These are phyloP conservation scores for Cebidichthys violaceus DNA, from an alignment of 2,113 vertebrate genomes.

Conservation along the genomic window DNA sequence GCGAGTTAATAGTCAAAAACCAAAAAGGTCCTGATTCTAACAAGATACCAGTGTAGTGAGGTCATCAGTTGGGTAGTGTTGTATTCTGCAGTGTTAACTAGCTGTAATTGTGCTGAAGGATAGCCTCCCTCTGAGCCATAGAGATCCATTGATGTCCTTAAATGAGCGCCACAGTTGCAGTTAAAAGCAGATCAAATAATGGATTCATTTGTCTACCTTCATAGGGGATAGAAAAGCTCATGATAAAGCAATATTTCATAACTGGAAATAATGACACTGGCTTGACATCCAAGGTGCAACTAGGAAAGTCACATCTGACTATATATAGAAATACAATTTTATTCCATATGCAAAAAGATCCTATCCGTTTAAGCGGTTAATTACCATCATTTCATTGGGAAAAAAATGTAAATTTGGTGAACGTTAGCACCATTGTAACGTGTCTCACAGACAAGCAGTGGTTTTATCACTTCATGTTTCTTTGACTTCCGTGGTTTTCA, in stretches of 20 bases:
- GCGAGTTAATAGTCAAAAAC: not conserved
- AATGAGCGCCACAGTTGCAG: not conserved
- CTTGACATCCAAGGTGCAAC: not conserved
- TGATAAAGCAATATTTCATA: not conserved
- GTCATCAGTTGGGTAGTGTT: not conserved
- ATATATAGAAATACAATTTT: not conserved
- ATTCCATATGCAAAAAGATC: no score
- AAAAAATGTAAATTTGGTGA: no score
- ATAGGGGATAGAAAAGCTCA: not conserved
- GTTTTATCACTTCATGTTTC: not conserved
- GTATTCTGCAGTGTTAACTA: not conserved
- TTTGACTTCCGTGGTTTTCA: not conserved
- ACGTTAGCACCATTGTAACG: not conserved
- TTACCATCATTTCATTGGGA: no score
- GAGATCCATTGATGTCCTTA: not conserved
- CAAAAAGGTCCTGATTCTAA: not conserved
- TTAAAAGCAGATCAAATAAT: not conserved
- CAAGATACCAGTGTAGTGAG: not conserved
- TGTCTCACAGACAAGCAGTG: not conserved
- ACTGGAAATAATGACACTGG: not conserved
- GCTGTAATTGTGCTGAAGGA: not conserved
- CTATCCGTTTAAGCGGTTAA: no score
- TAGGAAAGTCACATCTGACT: not conserved
- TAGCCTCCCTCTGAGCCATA: not conserved
- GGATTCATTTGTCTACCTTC: not conserved